Conservation (phyloP, 2,797 vertebrate species). For the Rhinatrema bivittatum region DNA sequence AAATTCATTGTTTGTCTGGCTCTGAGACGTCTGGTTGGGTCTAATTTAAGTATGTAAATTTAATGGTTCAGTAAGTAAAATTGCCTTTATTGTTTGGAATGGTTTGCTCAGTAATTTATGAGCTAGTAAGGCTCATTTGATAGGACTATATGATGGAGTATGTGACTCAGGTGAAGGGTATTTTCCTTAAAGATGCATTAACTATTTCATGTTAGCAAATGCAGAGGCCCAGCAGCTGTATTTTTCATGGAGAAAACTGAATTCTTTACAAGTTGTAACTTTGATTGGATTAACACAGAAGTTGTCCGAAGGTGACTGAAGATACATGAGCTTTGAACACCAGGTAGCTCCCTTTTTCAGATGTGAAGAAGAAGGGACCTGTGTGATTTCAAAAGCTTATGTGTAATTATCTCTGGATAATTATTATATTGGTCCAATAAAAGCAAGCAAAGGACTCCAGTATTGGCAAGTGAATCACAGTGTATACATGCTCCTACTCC, state of each 20-base stretch:
- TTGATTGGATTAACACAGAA: no score
- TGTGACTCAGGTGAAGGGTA: constrained; percentile 27
- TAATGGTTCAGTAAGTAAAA: constrained; percentile 62
- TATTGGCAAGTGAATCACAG: no score
- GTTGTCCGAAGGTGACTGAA: neutral
- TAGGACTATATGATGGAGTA: constrained; percentile 32
- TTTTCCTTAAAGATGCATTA: constrained; percentile 28
- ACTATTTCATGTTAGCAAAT: neutral
- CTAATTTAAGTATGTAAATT: constrained; percentile 59
- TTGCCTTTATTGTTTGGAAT: constrained; percentile 55
- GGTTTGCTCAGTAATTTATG: constrained; percentile 53
- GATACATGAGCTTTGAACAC: fast-evolving
- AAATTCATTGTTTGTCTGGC: constrained; percentile 51
- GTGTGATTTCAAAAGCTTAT: no score
- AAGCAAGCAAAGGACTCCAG: no score
- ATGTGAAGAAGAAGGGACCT: neutral
- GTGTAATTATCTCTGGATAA: no score
- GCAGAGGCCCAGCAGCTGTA: neutral
- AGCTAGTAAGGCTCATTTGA: constrained; percentile 39
- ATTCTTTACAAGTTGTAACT: no score
- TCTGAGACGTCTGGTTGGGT: constrained; percentile 45
- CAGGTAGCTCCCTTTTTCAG: fast-evolving
- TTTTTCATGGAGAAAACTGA: no score
- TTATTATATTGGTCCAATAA: no score
- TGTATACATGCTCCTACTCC: no score